phyloP scores from a whole-genome alignment of 1,140 invertebrate genomes.

The Drosophila oshimai region DNA sequence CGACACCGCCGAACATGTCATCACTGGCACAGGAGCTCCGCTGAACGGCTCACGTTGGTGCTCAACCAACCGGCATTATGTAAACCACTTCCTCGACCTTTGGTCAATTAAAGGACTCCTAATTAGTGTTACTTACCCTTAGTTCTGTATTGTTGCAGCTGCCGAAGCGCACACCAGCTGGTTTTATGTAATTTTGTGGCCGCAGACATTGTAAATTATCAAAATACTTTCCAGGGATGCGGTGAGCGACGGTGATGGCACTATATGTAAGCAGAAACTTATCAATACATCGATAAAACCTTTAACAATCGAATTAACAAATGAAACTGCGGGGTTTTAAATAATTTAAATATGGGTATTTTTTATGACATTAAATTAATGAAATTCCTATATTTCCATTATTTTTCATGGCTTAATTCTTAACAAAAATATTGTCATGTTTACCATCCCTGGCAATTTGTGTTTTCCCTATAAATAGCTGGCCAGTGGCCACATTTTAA shows the following conservation, averaged over 20 bases:
- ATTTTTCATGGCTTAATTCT: no score
- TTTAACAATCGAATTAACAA: no score
- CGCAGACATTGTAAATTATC: slow-evolving; percentile 44
- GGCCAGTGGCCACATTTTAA: no score
- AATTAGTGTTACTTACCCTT: slow-evolving; percentile 24
- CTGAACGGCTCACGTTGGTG: neutral
- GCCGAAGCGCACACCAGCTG: slow-evolving; percentile 37
- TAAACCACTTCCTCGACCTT: slow-evolving; percentile 19
- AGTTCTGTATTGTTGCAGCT: slow-evolving; percentile 47
- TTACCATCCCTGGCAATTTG: no score
- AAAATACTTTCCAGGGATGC: slow-evolving; percentile 21
- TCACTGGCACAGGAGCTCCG: neutral
- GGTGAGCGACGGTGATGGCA: neutral
- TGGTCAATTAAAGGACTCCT: slow-evolving; percentile 2
- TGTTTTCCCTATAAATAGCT: no score
- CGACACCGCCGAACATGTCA: neutral
- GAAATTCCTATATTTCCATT: no score
- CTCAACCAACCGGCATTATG: slow-evolving; percentile 45
- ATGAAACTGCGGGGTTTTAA: no score
- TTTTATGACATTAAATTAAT: no score
- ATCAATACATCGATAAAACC: neutral
- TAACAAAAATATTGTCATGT: no score
- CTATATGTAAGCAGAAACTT: neutral
- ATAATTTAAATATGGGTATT: no score
- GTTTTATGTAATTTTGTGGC: slow-evolving; percentile 61